Base-by-base conservation (phyloP, 2,113 vertebrate genomes). In the Channa maculata region DNA sequence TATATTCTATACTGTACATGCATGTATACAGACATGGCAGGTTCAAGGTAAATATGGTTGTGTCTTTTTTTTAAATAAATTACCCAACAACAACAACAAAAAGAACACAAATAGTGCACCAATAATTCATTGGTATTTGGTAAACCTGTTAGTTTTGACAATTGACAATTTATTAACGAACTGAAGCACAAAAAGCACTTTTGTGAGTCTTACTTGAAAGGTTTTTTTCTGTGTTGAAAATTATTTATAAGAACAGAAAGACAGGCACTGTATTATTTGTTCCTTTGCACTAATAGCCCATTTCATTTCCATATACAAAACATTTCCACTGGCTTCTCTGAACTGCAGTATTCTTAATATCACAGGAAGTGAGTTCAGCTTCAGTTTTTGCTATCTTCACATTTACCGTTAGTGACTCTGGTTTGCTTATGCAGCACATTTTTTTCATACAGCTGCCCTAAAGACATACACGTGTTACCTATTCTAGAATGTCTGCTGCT, bases 361-460 rank as follows among this genome's bases (percentile, higher is more conserved):
- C 14, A 77, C 72, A 84, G 85, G 75, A 82, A 77, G 64, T 75
- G 75, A 70, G 60, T 36, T 66, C 55, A 58, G 5, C 12, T 39
- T 55, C 49, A 52, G 10, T n/a, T 43, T 24, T 24, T 39, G 24
- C 9, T 33, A 1, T 52, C 24, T 71, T 52, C 5, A 38, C 46
- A 6, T 54, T 67, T 50, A 45, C 5, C 3, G 34, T 64, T 3
- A 46, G 43, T 68, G 43, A 58, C 38, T 8, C 9, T 6, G 10
- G 0, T 66, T 15, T 48, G 14, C 36, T 71, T 24, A 12, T 5
- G 50, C 44, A 43, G 11, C 11, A 33, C 38, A 44, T 37, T 36
- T 64, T 55, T 41, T 5, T 24, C 24, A 60, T 8, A 49, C 36
- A 34, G n/a, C 36, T 8, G n/a, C 33, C 3, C 2, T 12, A 62